These are phyloP conservation scores for Sminthurides bifidus DNA, from an alignment of 1,140 invertebrate species.

Conservation along the genomic window DNA sequence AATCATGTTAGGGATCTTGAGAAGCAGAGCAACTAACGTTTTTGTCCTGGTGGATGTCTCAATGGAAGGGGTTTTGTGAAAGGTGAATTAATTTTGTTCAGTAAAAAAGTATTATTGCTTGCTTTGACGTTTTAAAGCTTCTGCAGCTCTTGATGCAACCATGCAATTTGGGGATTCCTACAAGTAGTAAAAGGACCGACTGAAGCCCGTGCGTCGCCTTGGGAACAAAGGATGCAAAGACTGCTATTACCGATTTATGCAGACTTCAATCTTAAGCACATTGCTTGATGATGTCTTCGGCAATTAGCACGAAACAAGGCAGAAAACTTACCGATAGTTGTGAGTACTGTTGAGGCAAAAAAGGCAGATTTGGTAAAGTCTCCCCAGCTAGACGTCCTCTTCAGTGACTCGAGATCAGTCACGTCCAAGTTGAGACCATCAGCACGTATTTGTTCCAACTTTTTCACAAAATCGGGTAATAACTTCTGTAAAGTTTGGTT, in stretches of 20 bases:
- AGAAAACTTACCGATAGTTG: conserved; percentile 57
- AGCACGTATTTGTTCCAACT: conserved; percentile 32
- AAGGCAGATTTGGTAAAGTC: conserved; percentile 65
- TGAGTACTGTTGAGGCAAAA: conserved; percentile 70
- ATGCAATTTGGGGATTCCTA: too few species aligned
- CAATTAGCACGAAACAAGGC: neutral
- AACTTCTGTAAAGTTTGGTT: conserved; percentile 40
- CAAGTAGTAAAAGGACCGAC: neutral
- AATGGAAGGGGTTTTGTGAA: too few species aligned
- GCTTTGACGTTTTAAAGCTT: neutral
- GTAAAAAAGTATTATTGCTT: neutral
- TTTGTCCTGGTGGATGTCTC: too few species aligned
- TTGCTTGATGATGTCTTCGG: neutral
- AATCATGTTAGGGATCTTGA: too few species aligned
- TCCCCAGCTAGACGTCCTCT: conserved; percentile 55
- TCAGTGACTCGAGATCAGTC: conserved; percentile 22
- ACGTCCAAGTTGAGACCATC: conserved; percentile 27
- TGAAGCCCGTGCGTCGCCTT: neutral
- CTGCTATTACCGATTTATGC: neutral
- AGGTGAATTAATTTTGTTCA: too few species aligned
- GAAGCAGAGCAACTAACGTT: too few species aligned
- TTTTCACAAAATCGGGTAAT: conserved; percentile 45
- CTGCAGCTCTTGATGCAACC: neutral
- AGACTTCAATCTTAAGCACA: neutral
- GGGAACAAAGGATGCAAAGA: neutral